These are phyloP conservation scores for Cepaea nemoralis DNA, from an alignment of 1,140 invertebrate genomes.

Conservation along the genomic window DNA sequence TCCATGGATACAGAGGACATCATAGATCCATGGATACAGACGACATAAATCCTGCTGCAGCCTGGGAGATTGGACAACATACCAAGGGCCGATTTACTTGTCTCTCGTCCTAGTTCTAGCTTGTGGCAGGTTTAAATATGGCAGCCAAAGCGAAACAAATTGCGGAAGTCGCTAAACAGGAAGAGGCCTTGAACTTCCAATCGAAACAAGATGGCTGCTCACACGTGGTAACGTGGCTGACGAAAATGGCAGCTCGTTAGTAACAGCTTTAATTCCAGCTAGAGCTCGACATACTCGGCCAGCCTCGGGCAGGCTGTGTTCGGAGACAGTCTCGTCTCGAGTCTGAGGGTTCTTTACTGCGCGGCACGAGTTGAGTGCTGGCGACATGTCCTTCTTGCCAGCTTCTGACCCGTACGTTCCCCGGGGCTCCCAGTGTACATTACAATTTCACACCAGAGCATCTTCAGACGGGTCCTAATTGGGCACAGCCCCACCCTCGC, in stretches of 20 bases:
- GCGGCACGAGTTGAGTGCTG: not conserved
- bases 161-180: not conserved
- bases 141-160: not conserved
- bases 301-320: conserved; percentile 3
- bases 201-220: not conserved
- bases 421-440: not conserved
- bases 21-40: no score
- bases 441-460: conserved; percentile 5
- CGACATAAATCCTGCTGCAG: no score
- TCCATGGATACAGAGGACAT: no score
- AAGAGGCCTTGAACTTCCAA: not conserved
- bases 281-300: not conserved
- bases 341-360: not conserved
- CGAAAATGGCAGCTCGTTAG: conserved; percentile 5
- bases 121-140: no score
- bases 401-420: not conserved
- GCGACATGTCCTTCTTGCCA: not conserved
- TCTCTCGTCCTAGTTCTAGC: no score
- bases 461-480: conserved; percentile 4
- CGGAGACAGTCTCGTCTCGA: not conserved
- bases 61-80: no score
- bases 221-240: not conserved
- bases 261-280: not conserved
- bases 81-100: no score
- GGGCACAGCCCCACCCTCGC: not conserved